Evolutionary conservation across 1,140 invertebrate genomes (phyloP), one percentile per base, ranked within the genome.

Genomic region (Dolichoris vasculosae): DNA sequence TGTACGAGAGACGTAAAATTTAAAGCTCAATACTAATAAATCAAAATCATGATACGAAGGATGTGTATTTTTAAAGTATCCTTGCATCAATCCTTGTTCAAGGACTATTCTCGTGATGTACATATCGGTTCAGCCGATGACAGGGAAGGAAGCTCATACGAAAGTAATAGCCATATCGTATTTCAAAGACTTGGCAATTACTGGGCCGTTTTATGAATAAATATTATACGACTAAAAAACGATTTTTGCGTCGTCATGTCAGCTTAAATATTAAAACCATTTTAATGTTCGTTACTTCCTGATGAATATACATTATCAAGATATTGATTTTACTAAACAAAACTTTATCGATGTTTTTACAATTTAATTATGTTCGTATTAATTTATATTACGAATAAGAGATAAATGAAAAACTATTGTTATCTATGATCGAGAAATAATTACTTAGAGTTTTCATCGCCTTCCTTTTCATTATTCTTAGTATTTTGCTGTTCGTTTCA

Each of bases 21-120:
- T 40, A 43, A 59, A n/a, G 51, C 55, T 79, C 38, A 79, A 63
- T 80, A 80, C 55, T 43, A 64, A 80, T 81, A 81, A 67, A 81
- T 81, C 79, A 71, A 30, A 71, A 71, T 30, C 69, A 69, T 48
- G 71, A 82, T 82, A 82, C 40, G 43, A 48, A 35, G 79, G 40
- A 82, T 82, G 13, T 51, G 43, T 26, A 82, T 35, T 48, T 82
- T 69, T n/a, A 80, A 51, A 69, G 64, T 51, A 82, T 82, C 64
- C 79, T 82, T 48, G 79, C 30, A 30, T 69, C 79, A 51, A 35
- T 82, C 38, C 40, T 82, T 40, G 20, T 79, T 80, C 64, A 82
- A 82, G 79, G 79, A 82, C 64, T 20, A 46, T n/a, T 67, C n/a
- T 23, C 55, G 32, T 23, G 77, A 79, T 79, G 78, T 23, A 67